These are phyloP conservation scores for Rutilus rutilus DNA, from an alignment of 2,113 vertebrate genomes.

Conservation along the genomic window DNA sequence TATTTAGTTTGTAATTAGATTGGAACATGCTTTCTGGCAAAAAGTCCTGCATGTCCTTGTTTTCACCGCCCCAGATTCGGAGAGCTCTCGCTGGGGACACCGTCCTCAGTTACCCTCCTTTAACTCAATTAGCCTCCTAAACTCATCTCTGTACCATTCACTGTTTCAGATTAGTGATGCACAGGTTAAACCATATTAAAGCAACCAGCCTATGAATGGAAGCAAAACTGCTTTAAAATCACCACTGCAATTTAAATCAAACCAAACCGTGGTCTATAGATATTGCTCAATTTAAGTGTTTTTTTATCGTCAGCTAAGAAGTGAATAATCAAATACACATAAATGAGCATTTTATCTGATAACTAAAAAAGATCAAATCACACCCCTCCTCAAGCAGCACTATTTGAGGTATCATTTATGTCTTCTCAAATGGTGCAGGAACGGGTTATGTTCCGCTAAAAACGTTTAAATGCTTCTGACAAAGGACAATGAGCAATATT, in stretches of 20 bases:
- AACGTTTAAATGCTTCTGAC: neutral
- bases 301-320: too few relatives aligned
- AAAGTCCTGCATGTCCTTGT: neutral
- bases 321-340: too few relatives aligned
- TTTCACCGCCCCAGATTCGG: neutral
- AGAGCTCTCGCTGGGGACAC: neutral
- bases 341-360: too few relatives aligned
- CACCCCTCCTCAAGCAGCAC: neutral
- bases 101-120: conserved; percentile 24
- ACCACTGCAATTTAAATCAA: too few relatives aligned
- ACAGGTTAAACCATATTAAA: neutral
- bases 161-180: conserved; percentile 14
- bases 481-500: neutral
- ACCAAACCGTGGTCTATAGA: neutral
- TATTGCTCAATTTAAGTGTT: neutral
- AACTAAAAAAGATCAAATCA: neutral
- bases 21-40: neutral
- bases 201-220: neutral
- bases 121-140: conserved; percentile 36
- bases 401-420: neutral
- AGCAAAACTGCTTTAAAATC: neutral
- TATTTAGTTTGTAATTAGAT: conserved; percentile 24
- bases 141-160: conserved; percentile 7
- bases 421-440: neutral
- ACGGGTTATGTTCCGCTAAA: neutral